Conservation (phyloP, 2,888 invertebrate genomes). For the Gisinianus flammeolus region DNA sequence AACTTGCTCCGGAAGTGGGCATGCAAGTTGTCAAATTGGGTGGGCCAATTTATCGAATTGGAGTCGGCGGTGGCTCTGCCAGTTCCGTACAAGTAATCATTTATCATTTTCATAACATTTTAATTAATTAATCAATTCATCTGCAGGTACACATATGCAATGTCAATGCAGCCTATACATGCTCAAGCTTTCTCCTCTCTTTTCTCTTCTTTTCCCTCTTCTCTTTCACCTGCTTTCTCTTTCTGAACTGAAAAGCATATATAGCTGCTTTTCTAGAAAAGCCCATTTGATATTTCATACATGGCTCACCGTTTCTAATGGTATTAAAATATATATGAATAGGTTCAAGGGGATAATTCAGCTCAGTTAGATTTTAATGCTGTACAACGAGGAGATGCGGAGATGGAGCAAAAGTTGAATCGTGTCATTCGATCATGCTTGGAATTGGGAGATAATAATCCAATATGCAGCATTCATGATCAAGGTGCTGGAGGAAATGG, state of each 20-base stretch:
- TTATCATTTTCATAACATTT: neutral
- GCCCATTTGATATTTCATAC: neutral
- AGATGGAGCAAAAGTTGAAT: constrained; percentile 98
- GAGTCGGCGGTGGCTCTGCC: constrained; percentile 98
- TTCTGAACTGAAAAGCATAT: no score
- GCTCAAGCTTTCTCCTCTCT: neutral
- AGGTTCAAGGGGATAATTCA: constrained; percentile 86
- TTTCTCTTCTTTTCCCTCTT: no score
- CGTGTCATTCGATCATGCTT: constrained; percentile 90
- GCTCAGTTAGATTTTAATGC: constrained; percentile 92
- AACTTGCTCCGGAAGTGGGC: constrained; percentile 75
- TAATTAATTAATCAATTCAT: neutral
- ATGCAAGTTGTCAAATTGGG: constrained; percentile 94
- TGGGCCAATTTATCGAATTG: constrained; percentile 96
- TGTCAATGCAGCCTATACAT: neutral
- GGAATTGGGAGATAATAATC: constrained; percentile 81
- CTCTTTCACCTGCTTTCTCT: no score
- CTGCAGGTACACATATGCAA: neutral
- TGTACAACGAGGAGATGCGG: constrained; percentile 94
- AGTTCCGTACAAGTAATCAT: constrained; percentile 80
- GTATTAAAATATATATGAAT: no score
- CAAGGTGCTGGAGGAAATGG: constrained; percentile 98
- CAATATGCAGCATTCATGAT: constrained; percentile 94
- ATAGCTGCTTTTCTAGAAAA: neutral
- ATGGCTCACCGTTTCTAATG: neutral